A percentile compares a stretch with the other conserved stretches of the same genome.
phyloP scores from a whole-genome alignment of 2,113 vertebrate species.

The Aramus guarauna region DNA sequence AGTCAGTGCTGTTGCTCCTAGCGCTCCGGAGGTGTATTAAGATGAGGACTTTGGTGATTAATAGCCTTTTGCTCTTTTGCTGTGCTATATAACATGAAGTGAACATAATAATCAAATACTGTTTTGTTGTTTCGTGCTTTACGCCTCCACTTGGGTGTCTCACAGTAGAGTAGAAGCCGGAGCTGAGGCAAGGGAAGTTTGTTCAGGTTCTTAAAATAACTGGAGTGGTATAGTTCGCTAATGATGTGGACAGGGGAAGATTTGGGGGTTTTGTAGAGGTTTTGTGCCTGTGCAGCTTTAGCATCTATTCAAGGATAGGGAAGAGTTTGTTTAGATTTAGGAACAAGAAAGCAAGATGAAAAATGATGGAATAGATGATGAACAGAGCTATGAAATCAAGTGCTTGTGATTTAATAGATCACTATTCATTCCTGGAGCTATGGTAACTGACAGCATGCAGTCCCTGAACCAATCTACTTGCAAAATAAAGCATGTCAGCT shows the following conservation, averaged over 20 bases:
- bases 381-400: neutral
- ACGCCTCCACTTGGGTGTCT: neutral
- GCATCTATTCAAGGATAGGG: neutral
- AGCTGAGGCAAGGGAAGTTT: neutral
- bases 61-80: neutral
- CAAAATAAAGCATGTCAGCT: neutral
- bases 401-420: neutral
- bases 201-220: neutral
- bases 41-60: neutral
- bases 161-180: neutral
- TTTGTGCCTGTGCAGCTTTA: neutral
- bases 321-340: neutral
- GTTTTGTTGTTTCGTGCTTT: neutral
- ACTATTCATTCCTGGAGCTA: neutral
- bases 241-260: rapidly evolving
- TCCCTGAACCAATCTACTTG: neutral
- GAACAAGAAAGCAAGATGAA: neutral
- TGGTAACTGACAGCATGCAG: neutral
- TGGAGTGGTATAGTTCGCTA: neutral
- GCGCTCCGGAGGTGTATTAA: neutral
- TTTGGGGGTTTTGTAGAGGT: neutral
- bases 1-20: neutral
- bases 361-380: neutral
- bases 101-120: neutral
- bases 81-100: neutral